A percentile compares a stretch with the other conserved stretches of the same genome.
phyloP scores from a whole-genome alignment of 1,140 invertebrate species.

The Manduca sexta region DNA sequence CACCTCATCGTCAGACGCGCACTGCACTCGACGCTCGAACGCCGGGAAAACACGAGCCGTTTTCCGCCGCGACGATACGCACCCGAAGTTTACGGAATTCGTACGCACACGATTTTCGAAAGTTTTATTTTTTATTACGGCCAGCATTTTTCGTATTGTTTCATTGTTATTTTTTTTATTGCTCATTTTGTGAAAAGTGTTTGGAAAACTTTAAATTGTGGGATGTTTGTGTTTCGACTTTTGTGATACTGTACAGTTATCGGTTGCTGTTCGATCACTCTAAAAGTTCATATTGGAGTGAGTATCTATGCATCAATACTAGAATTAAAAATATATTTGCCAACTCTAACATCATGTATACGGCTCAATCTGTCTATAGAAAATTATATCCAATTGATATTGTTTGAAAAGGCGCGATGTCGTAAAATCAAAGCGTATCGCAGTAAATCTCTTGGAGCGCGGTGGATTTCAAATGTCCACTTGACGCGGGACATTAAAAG shows the following conservation, averaged over 20 bases:
- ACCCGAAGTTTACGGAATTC: constrained; percentile 45
- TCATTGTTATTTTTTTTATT: constrained; percentile 18
- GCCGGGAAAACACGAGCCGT: constrained; percentile 67
- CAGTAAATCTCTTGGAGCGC: constrained; percentile 49
- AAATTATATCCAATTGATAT: constrained; percentile 40
- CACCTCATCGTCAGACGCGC: constrained; percentile 53
- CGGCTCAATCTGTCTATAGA: constrained; percentile 8
- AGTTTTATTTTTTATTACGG: constrained; percentile 8
- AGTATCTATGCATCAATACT: too few species aligned
- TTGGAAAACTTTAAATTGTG: constrained; percentile 37
- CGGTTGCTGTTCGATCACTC: constrained; percentile 22
- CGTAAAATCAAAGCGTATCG: constrained; percentile 52
- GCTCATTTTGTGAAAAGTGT: constrained; percentile 34
- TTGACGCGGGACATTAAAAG: constrained; percentile 45
- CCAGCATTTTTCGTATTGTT: constrained; percentile 8
- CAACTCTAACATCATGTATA: background rate
- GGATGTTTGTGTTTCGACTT: constrained; percentile 49
- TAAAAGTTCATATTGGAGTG: constrained; percentile 25
- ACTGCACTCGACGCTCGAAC: constrained; percentile 65
- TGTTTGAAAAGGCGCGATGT: constrained; percentile 33
- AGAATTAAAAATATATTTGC: too few species aligned
- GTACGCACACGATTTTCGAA: constrained; percentile 33
- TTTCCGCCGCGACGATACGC: constrained; percentile 53
- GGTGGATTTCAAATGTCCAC: constrained; percentile 49
- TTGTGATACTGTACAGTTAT: constrained; percentile 41